Base-by-base conservation (phyloP, 53 echinoderm and acorn worm genomes). In the Astropecten irregularis region DNA sequence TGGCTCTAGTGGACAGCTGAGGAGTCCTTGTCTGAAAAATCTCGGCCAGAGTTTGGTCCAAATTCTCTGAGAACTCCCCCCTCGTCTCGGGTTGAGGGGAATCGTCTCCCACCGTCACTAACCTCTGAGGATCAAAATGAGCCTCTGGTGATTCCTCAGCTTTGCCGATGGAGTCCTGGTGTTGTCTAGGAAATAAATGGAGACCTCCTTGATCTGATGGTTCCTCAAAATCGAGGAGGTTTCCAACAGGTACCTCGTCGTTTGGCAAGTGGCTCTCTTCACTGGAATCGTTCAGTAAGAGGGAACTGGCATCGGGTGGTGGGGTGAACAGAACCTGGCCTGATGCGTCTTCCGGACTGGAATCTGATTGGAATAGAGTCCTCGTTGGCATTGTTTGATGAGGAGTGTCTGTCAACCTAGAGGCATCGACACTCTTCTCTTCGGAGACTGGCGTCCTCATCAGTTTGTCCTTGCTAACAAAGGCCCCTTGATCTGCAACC, bases 391-490 rank as follows among this genome's bases (percentile, higher is more conserved):
- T 21, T 18, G 29, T 62, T 22, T 79, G 42, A 14, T 79, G 61
- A 44, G 62, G 60, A 18, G 79, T 40, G 18, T 77, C 57, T 54
- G 22, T 40, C 11, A 33, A 13, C 32, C 27, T 40, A 52, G 60
- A 46, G 59, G 32, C 40, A 53, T 16, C 22, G 7, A 49, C 49
- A 72, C 44, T 72, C 34, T 34, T 58, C 33, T 72, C 73, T 21
- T 83, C 70, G 4, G 36, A 51, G 38, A 82, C 47, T 54, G 95
- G 99, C 0, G 99, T 88, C 52, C 89, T 90, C 31, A 22, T 49
- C 39, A 99, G 83, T 71, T 99, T 99, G 49, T 99, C 99, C 55
- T 83, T 71, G 27, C 90, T 87, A 0, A 87, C 58, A 77, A 99
- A 99, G 16, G 99, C 94, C 69, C 83, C 84, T 68, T 85, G 82